Evolutionary conservation across 2,113 vertebrate genomes (phyloP).

Genomic region (Nannospalax galili): DNA sequence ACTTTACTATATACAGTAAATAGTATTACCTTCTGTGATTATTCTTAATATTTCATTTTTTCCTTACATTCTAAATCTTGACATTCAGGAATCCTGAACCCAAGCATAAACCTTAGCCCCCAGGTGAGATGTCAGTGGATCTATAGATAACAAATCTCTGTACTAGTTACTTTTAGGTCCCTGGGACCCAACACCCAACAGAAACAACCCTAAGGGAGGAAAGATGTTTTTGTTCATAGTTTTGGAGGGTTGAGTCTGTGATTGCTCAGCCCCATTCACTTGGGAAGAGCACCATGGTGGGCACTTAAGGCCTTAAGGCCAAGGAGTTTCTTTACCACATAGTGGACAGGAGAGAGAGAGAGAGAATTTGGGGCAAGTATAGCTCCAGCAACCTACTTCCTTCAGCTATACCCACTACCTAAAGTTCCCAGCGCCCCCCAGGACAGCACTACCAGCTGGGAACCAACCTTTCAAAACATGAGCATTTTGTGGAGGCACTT

Average conservation of each 20-base stretch:
- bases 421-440: neutral
- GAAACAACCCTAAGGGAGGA: neutral
- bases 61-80: neutral
- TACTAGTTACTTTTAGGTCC: neutral
- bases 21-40: neutral
- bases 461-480: neutral
- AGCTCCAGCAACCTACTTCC: neutral
- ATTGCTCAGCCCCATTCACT: neutral
- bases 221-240: neutral
- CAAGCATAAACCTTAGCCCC: neutral
- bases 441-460: neutral
- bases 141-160: neutral
- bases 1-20: neutral
- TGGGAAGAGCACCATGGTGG: neutral
- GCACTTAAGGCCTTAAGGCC: no score
- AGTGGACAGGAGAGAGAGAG: neutral
- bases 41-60: neutral
- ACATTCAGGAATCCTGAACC: neutral
- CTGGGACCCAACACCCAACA: neutral
- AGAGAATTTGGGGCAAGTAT: neutral
- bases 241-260: neutral
- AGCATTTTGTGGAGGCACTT: neutral
- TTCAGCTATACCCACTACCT: neutral
- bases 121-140: neutral
- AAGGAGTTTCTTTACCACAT: neutral